Conservation (phyloP, 1,140 invertebrate species). For the Drosophila ohnishii region DNA sequence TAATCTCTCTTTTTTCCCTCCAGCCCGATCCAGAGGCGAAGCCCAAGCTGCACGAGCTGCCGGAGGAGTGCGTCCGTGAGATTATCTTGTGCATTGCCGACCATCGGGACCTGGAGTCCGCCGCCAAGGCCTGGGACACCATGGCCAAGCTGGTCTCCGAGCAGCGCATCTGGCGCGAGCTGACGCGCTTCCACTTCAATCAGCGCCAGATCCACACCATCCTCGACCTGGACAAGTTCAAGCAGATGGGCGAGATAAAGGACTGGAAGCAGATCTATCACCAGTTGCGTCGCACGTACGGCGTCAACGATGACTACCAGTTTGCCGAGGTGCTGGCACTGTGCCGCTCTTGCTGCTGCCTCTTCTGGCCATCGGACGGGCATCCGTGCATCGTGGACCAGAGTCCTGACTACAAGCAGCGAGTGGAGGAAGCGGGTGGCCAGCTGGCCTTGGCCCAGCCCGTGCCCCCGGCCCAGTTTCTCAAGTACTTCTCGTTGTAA, state of each 20-base stretch:
- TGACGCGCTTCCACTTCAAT: constrained; percentile 96
- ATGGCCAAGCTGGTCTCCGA: constrained; percentile 93
- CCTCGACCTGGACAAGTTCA: constrained; percentile 84
- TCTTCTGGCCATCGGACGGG: constrained; percentile 97
- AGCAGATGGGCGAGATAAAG: constrained; percentile 83
- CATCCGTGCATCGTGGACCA: constrained; percentile 94
- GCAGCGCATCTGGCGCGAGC: constrained; percentile 94
- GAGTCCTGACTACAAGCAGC: constrained; percentile 91
- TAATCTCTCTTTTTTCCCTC: neutral
- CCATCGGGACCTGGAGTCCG: constrained; percentile 91
- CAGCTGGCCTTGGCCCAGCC: constrained; percentile 91
- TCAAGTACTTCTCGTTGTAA: constrained; percentile 95
- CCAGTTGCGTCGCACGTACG: constrained; percentile 91
- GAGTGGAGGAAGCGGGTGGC: constrained; percentile 90
- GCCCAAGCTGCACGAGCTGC: constrained; percentile 94
- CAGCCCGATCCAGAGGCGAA: constrained; percentile 92
- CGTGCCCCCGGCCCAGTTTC: constrained; percentile 93
- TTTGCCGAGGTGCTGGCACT: constrained; percentile 97
- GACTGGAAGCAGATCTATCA: constrained; percentile 90
- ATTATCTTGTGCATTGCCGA: constrained; percentile 95
- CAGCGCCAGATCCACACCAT: constrained; percentile 91
- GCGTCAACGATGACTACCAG: constrained; percentile 92
- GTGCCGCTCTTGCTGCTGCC: constrained; percentile 96
- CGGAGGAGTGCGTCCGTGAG: constrained; percentile 95
- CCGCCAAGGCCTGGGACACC: constrained; percentile 86